Evolutionary conservation across 1,140 invertebrate genomes (phyloP).

Genomic region (Saccostrea cuccullata): DNA sequence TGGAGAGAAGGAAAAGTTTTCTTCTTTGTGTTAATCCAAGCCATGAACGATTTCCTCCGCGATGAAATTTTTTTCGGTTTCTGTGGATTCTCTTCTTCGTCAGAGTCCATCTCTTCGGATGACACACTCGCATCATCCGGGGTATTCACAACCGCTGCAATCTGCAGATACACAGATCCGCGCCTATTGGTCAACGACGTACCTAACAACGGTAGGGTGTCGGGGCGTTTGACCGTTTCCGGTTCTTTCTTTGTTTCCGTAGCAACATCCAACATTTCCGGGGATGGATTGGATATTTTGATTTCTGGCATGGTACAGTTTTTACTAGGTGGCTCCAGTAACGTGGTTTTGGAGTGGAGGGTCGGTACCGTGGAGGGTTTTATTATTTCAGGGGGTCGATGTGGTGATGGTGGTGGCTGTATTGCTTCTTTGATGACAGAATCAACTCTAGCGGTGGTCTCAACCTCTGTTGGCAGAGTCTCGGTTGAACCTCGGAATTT

Average conservation of each 20-base stretch:
- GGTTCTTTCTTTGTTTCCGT: not conserved
- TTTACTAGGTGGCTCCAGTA: not conserved
- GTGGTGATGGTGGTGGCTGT: not conserved
- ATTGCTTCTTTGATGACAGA: not conserved
- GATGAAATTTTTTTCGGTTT: conserved; percentile 42
- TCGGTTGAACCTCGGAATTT: not conserved
- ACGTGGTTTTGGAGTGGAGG: not conserved
- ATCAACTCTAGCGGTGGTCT: not conserved
- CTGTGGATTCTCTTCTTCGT: conserved; percentile 35
- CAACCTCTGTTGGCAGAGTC: not conserved
- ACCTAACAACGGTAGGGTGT: not conserved
- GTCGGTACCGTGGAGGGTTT: conserved; percentile 31
- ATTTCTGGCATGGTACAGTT: conserved; percentile 6
- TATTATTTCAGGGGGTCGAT: not conserved
- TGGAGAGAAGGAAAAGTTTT: not conserved
- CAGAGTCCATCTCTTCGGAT: conserved; percentile 36
- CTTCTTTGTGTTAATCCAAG: conserved; percentile 51
- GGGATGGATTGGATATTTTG: not conserved
- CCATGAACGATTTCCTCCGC: conserved; percentile 49
- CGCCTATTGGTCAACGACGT: not conserved
- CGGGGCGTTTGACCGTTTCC: not conserved
- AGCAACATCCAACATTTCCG: not conserved
- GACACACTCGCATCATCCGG: conserved; percentile 43
- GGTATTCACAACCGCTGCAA: conserved; percentile 40
- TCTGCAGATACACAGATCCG: conserved; percentile 53